Evolutionary conservation across 2,113 vertebrate genomes (phyloP).

Genomic region (Parus major): DNA sequence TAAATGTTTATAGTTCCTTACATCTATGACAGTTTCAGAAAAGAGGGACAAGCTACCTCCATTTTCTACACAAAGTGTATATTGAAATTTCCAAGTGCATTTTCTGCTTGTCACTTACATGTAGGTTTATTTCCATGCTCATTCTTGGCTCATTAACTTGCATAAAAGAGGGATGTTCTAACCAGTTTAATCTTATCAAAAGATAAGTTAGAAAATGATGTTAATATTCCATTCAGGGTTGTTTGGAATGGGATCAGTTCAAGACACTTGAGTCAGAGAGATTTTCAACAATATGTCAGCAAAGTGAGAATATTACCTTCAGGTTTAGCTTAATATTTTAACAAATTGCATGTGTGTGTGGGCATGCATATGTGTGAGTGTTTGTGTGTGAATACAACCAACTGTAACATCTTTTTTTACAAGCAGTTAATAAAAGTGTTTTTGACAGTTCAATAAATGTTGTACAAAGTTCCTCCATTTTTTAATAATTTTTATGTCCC

Average conservation of each 20-base stretch:
- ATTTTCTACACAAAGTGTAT: neutral
- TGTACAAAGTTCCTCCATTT: neutral
- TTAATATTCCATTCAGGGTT: neutral
- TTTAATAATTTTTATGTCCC: neutral
- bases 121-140: neutral
- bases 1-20: neutral
- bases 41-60: neutral
- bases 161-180: neutral
- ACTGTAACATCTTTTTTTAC: neutral
- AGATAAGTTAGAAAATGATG: neutral
- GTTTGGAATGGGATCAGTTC: neutral
- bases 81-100: neutral
- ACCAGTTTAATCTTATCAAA: neutral
- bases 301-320: neutral
- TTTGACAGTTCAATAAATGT: neutral
- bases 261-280: neutral
- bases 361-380: neutral
- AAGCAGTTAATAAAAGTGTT: neutral
- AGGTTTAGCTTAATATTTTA: neutral
- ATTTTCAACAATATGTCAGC: neutral
- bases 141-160: neutral
- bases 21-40: neutral
- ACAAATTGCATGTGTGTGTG: neutral
- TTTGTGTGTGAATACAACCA: neutral
- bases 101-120: neutral